phyloP scores from a whole-genome alignment of 2,113 vertebrate species.

The Syngnathus floridae region DNA sequence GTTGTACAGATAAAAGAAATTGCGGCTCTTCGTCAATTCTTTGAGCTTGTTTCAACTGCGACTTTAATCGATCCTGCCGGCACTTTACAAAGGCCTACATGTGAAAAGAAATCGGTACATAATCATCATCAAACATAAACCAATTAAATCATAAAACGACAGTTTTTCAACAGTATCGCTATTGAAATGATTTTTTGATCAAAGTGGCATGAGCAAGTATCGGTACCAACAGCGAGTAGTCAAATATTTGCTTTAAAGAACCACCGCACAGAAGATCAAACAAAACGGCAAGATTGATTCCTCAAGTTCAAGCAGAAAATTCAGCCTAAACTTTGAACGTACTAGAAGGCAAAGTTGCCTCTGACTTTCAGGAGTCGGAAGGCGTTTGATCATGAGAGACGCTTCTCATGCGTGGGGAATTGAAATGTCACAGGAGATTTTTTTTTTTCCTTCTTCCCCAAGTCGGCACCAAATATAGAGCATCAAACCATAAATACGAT shows the following conservation, averaged over 20 bases:
- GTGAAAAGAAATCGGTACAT: neutral
- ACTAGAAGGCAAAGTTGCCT: constrained; percentile 5
- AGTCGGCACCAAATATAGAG: constrained; percentile 42
- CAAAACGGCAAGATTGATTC: constrained; percentile 7
- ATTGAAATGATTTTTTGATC: no score
- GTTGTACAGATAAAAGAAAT: neutral
- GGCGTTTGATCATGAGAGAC: constrained; percentile 57
- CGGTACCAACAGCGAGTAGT: no score
- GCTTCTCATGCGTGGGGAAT: constrained; percentile 39
- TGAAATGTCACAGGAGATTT: constrained; percentile 51
- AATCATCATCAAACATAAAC: no score
- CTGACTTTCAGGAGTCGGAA: constrained; percentile 25
- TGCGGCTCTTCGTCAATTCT: neutral
- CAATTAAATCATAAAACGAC: no score
- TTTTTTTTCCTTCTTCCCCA: neutral
- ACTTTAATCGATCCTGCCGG: neutral
- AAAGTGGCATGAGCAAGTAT: no score
- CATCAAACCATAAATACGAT: constrained; percentile 59
- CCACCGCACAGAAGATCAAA: constrained; percentile 2
- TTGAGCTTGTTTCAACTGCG: neutral
- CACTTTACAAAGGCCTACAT: neutral
- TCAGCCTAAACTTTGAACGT: constrained; percentile 21
- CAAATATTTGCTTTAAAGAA: neutral
- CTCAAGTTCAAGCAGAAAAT: constrained; percentile 20
- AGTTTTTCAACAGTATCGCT: no score